Base-by-base conservation (phyloP, 2,888 invertebrate genomes). In the Theodoxus fluviatilis region DNA sequence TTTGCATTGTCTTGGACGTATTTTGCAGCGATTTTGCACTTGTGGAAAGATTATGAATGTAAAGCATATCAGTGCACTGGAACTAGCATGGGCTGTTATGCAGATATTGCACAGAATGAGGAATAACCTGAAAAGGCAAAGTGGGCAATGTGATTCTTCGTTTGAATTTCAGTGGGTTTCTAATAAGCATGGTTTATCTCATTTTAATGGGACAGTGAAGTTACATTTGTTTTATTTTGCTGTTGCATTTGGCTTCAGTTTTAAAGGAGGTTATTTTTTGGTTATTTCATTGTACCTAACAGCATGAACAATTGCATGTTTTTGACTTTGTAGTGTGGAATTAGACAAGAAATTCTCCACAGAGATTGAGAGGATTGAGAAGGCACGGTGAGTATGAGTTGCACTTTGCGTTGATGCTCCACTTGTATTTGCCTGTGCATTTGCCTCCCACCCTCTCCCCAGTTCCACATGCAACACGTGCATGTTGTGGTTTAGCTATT, bases 291-390 rank as follows among this genome's bases (percentile, higher is more conserved):
- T 52, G 52, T 52, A 25, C 25, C 7, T 4, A n/a, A 22, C 7
- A 52, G n/a, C 6, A 4, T 9, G 52, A 22, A 12, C 25, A 52
- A 22, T 52, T 52, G n/a, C 33, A 52, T 37, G 22, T 69, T 22
- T 43, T 75, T 28, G 73, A 43, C 71, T 28, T 80, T 80, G 37
- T 73, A 83, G 82, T 69, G 70, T 78, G 47, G 80, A 83, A 61
- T 52, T 81, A 49, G 82, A 81, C 47, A 74, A 70, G 28, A 75
- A 77, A 33, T 80, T 79, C 73, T 68, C 77, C 40, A 75, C 72
- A 47, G 84, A 83, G 66, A 73, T 75, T 35, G 82, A 83, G 61
- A 78, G 81, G 67, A 80, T 84, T 55, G 78, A 79, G 61, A 74
- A 80, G 68, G 81, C 84, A 22, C 79, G 74, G 84, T 84, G 74